Conservation (phyloP, 2,888 invertebrate species). For the Octonoba sinensis region DNA sequence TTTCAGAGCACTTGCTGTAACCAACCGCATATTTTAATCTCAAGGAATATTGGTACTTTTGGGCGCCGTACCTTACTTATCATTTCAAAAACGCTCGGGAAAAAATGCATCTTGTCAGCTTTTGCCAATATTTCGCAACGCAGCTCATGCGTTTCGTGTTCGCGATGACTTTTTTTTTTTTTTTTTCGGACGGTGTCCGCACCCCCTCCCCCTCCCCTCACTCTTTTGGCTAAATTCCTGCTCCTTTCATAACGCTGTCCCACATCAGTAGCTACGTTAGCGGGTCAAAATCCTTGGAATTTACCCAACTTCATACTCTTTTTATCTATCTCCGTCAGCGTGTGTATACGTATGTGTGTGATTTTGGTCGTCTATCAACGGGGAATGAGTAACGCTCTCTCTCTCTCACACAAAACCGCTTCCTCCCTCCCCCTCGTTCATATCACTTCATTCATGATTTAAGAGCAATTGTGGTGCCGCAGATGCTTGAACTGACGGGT, state of each 20-base stretch:
- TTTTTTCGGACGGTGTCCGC: not conserved
- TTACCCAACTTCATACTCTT: slow-evolving; percentile 27
- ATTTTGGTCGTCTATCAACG: not conserved
- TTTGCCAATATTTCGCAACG: too few species aligned
- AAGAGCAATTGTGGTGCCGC: slow-evolving; percentile 3
- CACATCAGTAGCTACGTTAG: slow-evolving; percentile 19
- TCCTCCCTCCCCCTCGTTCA: not conserved
- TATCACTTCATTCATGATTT: slow-evolving; percentile 20
- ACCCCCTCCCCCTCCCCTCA: not conserved
- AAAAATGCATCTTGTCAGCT: not conserved
- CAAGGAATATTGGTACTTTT: too few species aligned
- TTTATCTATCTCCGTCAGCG: slow-evolving; percentile 5
- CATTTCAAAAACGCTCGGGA: too few species aligned
- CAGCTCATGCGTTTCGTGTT: not conserved
- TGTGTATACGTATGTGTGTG: slow-evolving; percentile 9
- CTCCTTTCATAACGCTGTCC: slow-evolving; percentile 33
- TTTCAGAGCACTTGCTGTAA: too few species aligned
- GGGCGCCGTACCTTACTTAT: too few species aligned
- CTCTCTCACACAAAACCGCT: not conserved
- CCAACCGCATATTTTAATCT: too few species aligned
- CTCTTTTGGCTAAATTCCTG: slow-evolving; percentile 2
- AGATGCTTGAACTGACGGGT: not conserved
- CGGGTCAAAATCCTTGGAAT: slow-evolving; percentile 52
- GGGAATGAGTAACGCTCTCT: slow-evolving; percentile 6
- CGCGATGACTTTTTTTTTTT: not conserved